These are phyloP conservation scores for Pseudoips prasinana DNA, from an alignment of 2,888 invertebrate species.

Conservation along the genomic window DNA sequence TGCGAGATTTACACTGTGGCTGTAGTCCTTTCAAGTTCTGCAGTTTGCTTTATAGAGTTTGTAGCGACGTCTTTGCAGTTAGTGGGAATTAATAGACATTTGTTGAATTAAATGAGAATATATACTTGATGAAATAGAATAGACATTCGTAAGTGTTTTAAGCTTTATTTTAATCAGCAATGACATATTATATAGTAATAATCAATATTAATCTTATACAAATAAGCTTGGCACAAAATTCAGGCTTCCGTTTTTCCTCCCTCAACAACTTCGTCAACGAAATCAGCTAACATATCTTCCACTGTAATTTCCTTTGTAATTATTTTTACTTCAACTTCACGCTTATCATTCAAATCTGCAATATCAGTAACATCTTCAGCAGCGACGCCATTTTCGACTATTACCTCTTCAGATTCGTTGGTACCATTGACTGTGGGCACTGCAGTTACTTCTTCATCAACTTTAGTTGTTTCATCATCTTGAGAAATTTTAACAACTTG, in stretches of 20 bases:
- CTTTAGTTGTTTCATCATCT: conserved; percentile 28
- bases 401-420: conserved; percentile 27
- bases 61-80: too few relatives aligned
- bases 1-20: too few relatives aligned
- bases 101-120: too few relatives aligned
- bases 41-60: too few relatives aligned
- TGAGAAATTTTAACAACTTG: conserved; percentile 53
- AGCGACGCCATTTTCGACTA: conserved; percentile 28
- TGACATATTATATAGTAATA: neutral
- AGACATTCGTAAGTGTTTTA: conserved; percentile 7
- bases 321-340: conserved; percentile 26
- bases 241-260: conserved; percentile 39
- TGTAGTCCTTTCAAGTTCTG: too few relatives aligned
- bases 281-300: conserved; percentile 74
- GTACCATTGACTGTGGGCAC: conserved; percentile 39
- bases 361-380: neutral
- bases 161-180: conserved; percentile 1
- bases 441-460: conserved; percentile 31
- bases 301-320: conserved; percentile 41
- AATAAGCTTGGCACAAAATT: conserved; percentile 15
- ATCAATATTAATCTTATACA: conserved; percentile 13
- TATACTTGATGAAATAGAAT: conserved; percentile 5
- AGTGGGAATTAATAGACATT: too few relatives aligned
- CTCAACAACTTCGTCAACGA: conserved; percentile 71
- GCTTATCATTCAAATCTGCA: neutral